phyloP scores from a whole-genome alignment of 2,797 vertebrate genomes.

The Intellagama lesueurii region DNA sequence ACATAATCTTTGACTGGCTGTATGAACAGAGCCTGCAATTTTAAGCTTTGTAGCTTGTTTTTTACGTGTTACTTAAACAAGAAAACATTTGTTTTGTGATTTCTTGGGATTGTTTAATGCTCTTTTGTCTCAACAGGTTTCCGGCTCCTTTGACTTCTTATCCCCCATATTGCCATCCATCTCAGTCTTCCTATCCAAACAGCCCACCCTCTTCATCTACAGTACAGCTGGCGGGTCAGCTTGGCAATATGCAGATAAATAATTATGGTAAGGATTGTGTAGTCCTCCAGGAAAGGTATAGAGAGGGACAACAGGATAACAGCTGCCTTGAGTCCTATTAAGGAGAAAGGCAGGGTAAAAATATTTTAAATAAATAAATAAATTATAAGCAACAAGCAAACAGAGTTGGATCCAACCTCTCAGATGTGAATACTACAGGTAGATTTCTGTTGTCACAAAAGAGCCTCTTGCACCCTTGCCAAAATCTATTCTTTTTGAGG shows the following conservation, averaged over 20 bases:
- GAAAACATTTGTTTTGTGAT: background rate
- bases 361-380: too few relatives aligned
- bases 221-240: constrained; percentile 87
- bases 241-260: constrained; percentile 88
- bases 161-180: constrained; percentile 76
- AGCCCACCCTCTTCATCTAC: constrained; percentile 72
- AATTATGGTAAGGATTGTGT: constrained; percentile 81
- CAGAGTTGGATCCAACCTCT: background rate
- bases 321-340: background rate
- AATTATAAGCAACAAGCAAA: too few relatives aligned
- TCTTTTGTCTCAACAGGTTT: constrained; percentile 77
- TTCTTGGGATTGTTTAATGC: background rate
- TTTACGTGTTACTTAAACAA: background rate
- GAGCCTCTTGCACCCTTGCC: background rate
- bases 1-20: background rate
- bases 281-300: constrained; percentile 25
- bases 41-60: background rate
- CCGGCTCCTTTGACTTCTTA: constrained; percentile 75
- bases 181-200: constrained; percentile 78
- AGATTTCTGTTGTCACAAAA: background rate
- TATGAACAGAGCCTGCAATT: background rate
- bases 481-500: background rate
- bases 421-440: background rate
- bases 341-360: too few relatives aligned
- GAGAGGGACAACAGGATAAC: background rate